Base-by-base conservation (phyloP, 2,797 vertebrate species). In the Cetoscarus ocellatus region DNA sequence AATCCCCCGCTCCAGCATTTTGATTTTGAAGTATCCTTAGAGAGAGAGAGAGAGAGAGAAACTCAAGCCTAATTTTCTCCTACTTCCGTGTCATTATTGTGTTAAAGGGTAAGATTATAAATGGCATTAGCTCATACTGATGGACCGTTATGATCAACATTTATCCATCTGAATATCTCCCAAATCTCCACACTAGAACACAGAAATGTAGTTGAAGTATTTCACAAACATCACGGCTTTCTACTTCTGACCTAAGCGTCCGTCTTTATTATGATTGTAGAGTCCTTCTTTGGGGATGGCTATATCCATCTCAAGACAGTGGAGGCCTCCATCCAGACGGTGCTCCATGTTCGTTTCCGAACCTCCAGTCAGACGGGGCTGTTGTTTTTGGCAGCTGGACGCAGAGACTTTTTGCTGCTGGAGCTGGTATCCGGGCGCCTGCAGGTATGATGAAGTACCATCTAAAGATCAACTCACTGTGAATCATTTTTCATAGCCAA, bases 271-370 rank as follows among this genome's bases (percentile, higher is more conserved):
- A 10, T 48, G 59, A 67, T 85, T 77, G 12, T 70, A 98, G 97
- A 92, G 58, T 98, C 96, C 0, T 97, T 99, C 91, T 97, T 95
- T 10, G 97, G 97, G 1, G 91, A 96, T 82, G 95, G 96, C 67
- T 97, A 94, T 77, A 93, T 97, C 79, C 93, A 94, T 55, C 74
- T 97, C 83, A 95, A 87, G 35, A 88, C 90, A 39, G 62, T 68
- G n/a, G 95, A 97, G 71, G 58, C 83, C 0, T 96, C 91, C 12
- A 75, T 77, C 52, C 93, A 91, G 76, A 95, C 94, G 0, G 91
- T 89, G 3, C 91, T 99, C 67, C 93, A 94, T 10, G 80, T 98
- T 52, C 90, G 85, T 40, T 98, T 99, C 91, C 91, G 88, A 80
- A 97, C 96, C 40, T 95, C 92, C 70, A 94, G 92, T 91, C 43